These are phyloP conservation scores for Pachyuromys duprasi DNA, from an alignment of 2,797 vertebrate genomes.

Conservation along the genomic window DNA sequence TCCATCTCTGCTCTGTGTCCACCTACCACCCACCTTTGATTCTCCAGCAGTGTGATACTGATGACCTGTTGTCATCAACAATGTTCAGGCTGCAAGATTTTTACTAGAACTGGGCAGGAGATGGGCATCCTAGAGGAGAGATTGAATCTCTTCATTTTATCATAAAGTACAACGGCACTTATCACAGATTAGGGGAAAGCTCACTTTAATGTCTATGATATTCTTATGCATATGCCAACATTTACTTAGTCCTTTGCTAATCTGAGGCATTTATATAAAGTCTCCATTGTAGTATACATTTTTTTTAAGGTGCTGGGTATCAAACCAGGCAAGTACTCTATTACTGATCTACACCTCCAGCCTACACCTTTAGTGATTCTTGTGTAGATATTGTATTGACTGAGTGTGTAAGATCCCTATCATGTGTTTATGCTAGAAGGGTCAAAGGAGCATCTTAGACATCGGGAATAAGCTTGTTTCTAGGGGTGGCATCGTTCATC, in stretches of 20 bases:
- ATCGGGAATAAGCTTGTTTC: not conserved
- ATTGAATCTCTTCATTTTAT: conserved; percentile 20
- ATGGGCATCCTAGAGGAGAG: not conserved
- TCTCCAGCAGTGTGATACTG: not conserved
- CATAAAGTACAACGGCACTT: conserved; percentile 36
- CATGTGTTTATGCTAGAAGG: not conserved
- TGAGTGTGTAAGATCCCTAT: not conserved
- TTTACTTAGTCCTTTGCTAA: conserved; percentile 23
- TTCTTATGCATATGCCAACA: not conserved
- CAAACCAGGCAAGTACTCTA: not conserved
- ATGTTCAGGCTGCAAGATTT: not conserved
- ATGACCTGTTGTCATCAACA: not conserved
- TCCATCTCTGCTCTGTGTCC: not conserved
- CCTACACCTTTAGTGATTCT: not conserved
- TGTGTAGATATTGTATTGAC: not conserved
- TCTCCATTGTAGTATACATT: not conserved
- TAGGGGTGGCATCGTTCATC: not conserved
- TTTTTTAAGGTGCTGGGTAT: not conserved
- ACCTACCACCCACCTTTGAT: not conserved
- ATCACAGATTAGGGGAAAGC: not conserved
- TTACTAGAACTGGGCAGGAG: not conserved
- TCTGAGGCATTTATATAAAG: not conserved
- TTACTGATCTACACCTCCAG: not conserved
- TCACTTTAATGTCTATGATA: conserved; percentile 15
- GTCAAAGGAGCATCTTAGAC: not conserved